Percentiles rank a stretch among this genome's conserved stretches.
Conservation (phyloP, 1,140 invertebrate species). For the Scylla paramamosain region DNA sequence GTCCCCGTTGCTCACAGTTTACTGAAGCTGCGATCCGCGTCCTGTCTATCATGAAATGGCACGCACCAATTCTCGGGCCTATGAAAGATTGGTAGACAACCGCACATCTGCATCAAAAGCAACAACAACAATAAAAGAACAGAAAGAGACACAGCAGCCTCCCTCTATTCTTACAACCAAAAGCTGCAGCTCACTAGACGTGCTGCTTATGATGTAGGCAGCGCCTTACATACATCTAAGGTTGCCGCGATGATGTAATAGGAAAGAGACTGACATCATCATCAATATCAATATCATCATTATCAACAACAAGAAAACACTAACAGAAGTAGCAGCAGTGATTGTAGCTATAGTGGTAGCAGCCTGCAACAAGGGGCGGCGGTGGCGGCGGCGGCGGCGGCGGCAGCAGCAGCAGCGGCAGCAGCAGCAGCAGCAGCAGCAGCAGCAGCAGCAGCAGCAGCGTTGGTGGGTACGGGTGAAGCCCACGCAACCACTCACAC, state of each 20-base stretch:
- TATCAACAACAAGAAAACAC: background rate
- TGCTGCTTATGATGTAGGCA: background rate
- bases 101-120: background rate
- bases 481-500: constrained; percentile 41
- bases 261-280: background rate
- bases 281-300: background rate
- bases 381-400: background rate
- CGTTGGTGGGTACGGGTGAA: constrained; percentile 1
- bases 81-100: background rate
- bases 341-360: background rate
- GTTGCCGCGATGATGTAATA: background rate
- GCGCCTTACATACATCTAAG: background rate
- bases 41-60: background rate
- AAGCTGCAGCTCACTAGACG: background rate
- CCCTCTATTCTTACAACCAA: background rate
- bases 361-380: constrained; percentile 29
- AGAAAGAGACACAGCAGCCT: background rate
- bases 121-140: background rate
- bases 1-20: background rate
- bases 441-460: background rate
- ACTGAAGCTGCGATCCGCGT: background rate
- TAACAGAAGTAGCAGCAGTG: constrained; percentile 1
- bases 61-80: no score
- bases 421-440: background rate
- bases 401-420: background rate